Evolutionary conservation across 2,797 vertebrate genomes (phyloP), one percentile per base, ranked within the genome.

Genomic region (Cirrhinus mrigala): DNA sequence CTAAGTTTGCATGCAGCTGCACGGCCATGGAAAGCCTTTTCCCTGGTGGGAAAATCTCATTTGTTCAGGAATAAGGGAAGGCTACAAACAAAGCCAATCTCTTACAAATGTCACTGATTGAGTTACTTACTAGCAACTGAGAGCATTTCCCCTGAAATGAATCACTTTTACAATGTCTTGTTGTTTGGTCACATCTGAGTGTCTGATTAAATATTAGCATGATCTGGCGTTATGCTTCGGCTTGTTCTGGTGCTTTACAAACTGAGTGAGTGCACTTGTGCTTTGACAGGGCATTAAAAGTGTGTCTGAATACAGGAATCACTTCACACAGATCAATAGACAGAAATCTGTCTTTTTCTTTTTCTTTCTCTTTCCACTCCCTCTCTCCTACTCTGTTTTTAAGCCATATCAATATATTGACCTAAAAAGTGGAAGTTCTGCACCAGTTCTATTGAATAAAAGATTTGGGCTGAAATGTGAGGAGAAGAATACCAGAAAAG

Each of bases 51-150:
- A 8, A 69, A 81, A 54, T 69, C 27, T 18, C 1, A 54, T 81
- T 81, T 81, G 62, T 68, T 81, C 4, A 15, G 62, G 27, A 52
- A 69, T 69, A 37, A 68, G 20, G 11, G 62, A 81, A 10, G 20
- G 27, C 27, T 52, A 50, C 60, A 48, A 48, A 14, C n/a, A 29
- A 79, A 66, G 60, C 78, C 60, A 66, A 29, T 16, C 9, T 10
- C 16, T 50, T 79, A 66, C 24, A 68, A 50, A 66, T 50, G 44
- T 15, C 62, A 69, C 62, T 69, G 40, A 79, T 62, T 78, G 56
- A 80, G 60, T 69, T 33, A 77, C 50, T 54, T 54, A 50, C 14
- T 24, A 22, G 62, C 27, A 2, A 69, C 27, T 54, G 20, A 52
- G 64, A 54, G 18, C 29, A 16, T 81, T 69, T 48, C 24, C 60